Conservation (phyloP, 2,888 invertebrate species). For the Polyommatus icarus region DNA sequence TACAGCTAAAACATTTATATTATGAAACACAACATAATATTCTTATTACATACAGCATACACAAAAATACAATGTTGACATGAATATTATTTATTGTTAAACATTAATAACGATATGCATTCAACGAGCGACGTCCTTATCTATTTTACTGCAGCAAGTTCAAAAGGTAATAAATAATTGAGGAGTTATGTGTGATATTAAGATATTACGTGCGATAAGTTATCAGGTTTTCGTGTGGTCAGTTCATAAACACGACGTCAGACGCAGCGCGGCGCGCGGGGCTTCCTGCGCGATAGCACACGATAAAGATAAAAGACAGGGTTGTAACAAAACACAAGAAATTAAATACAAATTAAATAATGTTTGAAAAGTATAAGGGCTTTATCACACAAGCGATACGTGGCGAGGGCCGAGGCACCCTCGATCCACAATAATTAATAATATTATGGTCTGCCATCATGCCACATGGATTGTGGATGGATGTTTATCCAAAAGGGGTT, state of each 20-base stretch:
- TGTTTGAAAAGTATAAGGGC: too few relatives aligned
- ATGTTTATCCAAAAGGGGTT: too few relatives aligned
- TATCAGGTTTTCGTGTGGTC: slow-evolving; percentile 27
- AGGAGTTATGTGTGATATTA: slow-evolving; percentile 18
- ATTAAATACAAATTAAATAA: neutral
- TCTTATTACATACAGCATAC: neutral
- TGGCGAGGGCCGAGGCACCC: too few relatives aligned
- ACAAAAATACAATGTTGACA: slow-evolving; percentile 1
- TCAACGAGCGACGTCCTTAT: neutral
- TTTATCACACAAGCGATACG: too few relatives aligned
- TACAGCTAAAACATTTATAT: neutral
- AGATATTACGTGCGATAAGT: slow-evolving; percentile 10
- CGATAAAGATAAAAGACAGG: slow-evolving; percentile 21
- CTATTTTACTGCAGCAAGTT: slow-evolving; percentile 7
- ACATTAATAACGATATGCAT: neutral
- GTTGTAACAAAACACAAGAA: neutral
- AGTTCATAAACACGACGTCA: slow-evolving; percentile 29
- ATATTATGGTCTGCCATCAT: too few relatives aligned
- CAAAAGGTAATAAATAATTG: slow-evolving; percentile 9
- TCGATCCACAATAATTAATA: too few relatives aligned
- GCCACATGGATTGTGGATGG: too few relatives aligned
- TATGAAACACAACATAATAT: neutral
- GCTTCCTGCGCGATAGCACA: slow-evolving; percentile 17
- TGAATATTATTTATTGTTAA: neutral
- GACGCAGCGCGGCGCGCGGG: neutral